Base-by-base conservation (phyloP, 2,113 vertebrate species). In the Corynorhinus townsendii region DNA sequence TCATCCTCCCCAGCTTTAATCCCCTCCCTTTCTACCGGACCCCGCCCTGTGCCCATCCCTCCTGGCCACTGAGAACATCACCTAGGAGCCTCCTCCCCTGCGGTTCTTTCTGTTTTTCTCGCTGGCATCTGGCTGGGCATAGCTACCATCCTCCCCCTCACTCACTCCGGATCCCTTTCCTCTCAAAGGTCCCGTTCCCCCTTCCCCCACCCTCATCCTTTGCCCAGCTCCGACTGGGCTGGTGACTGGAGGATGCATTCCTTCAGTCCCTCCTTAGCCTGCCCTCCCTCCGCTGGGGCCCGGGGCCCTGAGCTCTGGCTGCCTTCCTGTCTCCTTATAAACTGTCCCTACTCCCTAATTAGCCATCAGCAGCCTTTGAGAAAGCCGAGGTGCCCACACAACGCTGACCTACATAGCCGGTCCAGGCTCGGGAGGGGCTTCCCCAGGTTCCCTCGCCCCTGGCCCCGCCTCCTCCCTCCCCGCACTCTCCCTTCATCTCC, bases 361-460 rank as follows among this genome's bases (percentile, higher is more conserved):
- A 93, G 72, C 94, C 10, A 16, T 14, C 40, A 79, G 71, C 81
- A 73, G 59, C 52, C 92, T 82, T 80, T 77, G 59, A 93, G 93
- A 77, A 95, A 69, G 81, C 92, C 26, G 81, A 96, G 87, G 90
- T 94, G 95, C 93, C 95, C 96, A 94, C 92, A 92, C 90, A 43
- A 82, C 56, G 92, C 95, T 97, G 97, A 97, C 97, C 97, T 97
- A 97, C 97, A 97, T 97, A 97, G 97, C 92, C 76, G 3, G 30
- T 76, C 90, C 26, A 66, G 95, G 91, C 80, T 92, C 83, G 79
- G 93, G 96, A 95, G 96, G 94, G 95, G 96, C 94, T 75, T 87
- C 77, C 77, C 95, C 76, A 83, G 75, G 96, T 90, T 93, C 96
- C 95, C 88, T 95, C 87, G 17, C 84, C 71, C 92, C 87, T 4